phyloP scores from a whole-genome alignment of 2,113 vertebrate genomes.

The Laticauda laticaudata region DNA sequence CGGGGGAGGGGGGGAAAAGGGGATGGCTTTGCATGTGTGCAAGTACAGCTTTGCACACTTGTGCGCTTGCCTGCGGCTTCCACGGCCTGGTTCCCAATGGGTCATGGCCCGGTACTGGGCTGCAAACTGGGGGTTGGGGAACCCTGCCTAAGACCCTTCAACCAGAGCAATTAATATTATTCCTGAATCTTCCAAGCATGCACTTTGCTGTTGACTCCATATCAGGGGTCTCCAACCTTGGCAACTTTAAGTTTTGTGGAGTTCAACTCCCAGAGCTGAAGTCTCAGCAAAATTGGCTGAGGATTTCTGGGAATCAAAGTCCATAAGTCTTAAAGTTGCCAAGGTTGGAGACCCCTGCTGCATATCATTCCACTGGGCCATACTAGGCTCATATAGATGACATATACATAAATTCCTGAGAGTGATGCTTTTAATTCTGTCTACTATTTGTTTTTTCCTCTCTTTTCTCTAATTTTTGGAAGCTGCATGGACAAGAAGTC shows the following conservation, averaged over 20 bases:
- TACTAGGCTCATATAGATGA: background rate
- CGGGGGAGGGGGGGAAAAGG: rapidly evolving
- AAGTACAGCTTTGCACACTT: too few relatives aligned
- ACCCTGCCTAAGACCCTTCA: background rate
- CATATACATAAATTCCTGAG: background rate
- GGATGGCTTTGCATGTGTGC: background rate
- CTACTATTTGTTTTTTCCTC: background rate
- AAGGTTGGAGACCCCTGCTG: background rate
- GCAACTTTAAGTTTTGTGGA: too few relatives aligned
- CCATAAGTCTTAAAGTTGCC: too few relatives aligned
- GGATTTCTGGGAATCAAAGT: too few relatives aligned
- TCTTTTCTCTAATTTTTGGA: background rate
- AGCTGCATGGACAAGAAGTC: background rate
- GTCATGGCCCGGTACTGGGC: background rate
- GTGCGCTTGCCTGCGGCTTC: background rate
- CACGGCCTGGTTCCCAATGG: background rate
- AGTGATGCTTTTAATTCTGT: background rate
- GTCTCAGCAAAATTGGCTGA: too few relatives aligned
- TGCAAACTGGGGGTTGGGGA: too few relatives aligned
- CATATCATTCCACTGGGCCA: background rate
- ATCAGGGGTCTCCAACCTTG: too few relatives aligned
- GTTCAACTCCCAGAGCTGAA: too few relatives aligned
- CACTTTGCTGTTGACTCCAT: background rate
- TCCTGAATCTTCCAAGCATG: background rate
- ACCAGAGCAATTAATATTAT: background rate